Conservation (phyloP, 1,140 invertebrate species). For the Littorina saxatilis region DNA sequence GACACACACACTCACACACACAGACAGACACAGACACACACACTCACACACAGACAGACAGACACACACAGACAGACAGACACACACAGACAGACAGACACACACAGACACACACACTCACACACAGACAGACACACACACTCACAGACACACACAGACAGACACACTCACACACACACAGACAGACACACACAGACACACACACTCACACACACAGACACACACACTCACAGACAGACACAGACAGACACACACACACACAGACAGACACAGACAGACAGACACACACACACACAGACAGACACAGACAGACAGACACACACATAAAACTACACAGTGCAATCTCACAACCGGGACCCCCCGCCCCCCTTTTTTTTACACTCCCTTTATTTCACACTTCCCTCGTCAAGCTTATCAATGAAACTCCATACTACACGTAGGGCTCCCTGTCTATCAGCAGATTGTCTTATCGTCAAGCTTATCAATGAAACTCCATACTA, state of each 20-base stretch:
- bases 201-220: constrained; percentile 45
- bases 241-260: background rate
- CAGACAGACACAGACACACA: background rate
- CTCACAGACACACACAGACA: background rate
- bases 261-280: constrained; percentile 37
- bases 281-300: constrained; percentile 25
- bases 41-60: constrained; percentile 46
- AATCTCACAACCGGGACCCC: background rate
- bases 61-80: constrained; percentile 18
- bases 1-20: constrained; percentile 47
- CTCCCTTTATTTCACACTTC: too few species aligned
- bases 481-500: too few species aligned
- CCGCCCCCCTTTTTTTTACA: too few species aligned
- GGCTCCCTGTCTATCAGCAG: too few species aligned
- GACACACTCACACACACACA: constrained; percentile 46
- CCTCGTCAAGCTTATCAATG: too few species aligned
- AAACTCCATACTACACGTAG: too few species aligned
- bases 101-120: constrained; percentile 47
- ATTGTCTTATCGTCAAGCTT: too few species aligned
- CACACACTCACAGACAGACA: background rate
- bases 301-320: background rate
- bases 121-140: constrained; percentile 12
- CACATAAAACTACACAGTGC: background rate
- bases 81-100: background rate
- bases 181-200: background rate